These are phyloP conservation scores for Meliscaeva auricollis DNA, from an alignment of 2,888 invertebrate species.

Conservation along the genomic window DNA sequence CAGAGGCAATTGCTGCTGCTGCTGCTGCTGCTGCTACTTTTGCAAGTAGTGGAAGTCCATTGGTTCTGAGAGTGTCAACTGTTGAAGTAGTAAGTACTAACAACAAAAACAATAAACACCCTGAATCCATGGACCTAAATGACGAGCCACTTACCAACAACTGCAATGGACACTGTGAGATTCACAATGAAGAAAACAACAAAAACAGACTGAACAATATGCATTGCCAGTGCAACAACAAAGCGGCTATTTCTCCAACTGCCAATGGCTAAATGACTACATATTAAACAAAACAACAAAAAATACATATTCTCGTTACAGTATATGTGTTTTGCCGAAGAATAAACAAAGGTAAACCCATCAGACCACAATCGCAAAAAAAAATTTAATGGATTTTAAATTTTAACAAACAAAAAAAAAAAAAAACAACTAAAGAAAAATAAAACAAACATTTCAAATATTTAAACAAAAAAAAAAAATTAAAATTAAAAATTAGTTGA, in stretches of 20 bases:
- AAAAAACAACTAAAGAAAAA: neutral
- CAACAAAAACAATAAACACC: neutral
- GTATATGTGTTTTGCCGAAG: neutral
- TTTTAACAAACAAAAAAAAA: constrained; percentile 21
- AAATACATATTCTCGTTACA: neutral
- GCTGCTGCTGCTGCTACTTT: constrained; percentile 3
- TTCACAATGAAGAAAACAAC: constrained; percentile 62
- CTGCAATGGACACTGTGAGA: constrained; percentile 57
- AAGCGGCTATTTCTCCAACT: constrained; percentile 56
- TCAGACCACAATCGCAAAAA: constrained; percentile 20
- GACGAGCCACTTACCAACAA: constrained; percentile 23
- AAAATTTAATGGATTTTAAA: constrained; percentile 50
- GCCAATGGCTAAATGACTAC: constrained; percentile 62
- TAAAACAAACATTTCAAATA: constrained; percentile 18
- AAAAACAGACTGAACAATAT: constrained; percentile 71
- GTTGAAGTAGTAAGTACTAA: constrained; percentile 1
- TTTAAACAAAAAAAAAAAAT: too few species aligned
- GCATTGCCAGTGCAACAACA: constrained; percentile 68
- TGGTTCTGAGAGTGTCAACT: constrained; percentile 46
- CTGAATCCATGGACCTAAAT: constrained; percentile 28
- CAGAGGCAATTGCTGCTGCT: constrained; percentile 43
- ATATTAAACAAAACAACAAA: neutral
- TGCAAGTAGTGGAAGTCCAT: constrained; percentile 32
- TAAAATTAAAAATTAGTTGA: constrained; percentile 60
- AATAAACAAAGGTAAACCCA: constrained; percentile 5